phyloP scores from a whole-genome alignment of 2,797 vertebrate genomes.

The Anguilla megastoma region DNA sequence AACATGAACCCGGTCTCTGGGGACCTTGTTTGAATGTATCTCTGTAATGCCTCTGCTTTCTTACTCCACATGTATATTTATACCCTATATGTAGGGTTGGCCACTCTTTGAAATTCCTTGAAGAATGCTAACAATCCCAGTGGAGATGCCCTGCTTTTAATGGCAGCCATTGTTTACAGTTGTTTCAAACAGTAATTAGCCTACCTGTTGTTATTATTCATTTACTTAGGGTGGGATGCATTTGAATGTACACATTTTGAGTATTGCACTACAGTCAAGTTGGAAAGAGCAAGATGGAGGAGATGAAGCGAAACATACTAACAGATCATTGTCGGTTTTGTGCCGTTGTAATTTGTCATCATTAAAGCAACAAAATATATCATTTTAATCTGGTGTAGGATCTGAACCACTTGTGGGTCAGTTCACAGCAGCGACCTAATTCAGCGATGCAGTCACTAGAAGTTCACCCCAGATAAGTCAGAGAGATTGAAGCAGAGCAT shows the following conservation, averaged over 20 bases:
- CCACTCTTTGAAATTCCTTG: background rate
- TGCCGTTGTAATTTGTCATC: background rate
- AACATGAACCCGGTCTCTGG: slow-evolving; percentile 15
- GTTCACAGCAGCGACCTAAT: background rate
- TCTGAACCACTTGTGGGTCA: background rate
- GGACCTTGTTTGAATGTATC: slow-evolving; percentile 11
- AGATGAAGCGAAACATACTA: background rate
- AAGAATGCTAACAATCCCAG: slow-evolving; percentile 8
- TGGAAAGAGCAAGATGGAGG: background rate
- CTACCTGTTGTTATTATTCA: background rate
- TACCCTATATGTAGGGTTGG: slow-evolving; percentile 4
- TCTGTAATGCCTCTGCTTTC: slow-evolving; percentile 7
- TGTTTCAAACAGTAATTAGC: background rate
- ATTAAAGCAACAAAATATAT: background rate
- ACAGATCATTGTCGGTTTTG: background rate
- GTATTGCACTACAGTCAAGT: background rate
- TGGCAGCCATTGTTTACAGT: background rate
- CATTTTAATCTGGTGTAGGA: background rate
- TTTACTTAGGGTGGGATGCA: background rate
- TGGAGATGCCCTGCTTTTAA: background rate
- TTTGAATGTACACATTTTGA: background rate
- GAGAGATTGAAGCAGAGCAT: too few species aligned
- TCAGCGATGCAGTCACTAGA: background rate
- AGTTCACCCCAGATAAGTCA: too few species aligned
- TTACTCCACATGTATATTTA: slow-evolving; percentile 21